Conservation (phyloP, 2,888 invertebrate species). For the Meliscaeva auricollis region DNA sequence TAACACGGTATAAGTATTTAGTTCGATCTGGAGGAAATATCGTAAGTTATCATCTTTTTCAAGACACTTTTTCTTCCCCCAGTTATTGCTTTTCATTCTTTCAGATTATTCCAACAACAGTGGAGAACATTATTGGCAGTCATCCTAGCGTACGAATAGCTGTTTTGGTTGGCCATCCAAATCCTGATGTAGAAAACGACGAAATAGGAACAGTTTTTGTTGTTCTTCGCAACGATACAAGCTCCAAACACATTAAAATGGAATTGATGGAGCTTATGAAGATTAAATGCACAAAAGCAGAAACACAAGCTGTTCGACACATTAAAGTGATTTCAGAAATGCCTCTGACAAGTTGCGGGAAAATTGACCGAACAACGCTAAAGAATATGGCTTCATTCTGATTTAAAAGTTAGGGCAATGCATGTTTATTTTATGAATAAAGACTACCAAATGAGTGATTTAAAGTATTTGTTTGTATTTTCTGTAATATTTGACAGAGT, state of each 20-base stretch:
- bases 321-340: conserved; percentile 51
- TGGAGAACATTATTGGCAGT: conserved; percentile 57
- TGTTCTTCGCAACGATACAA: background rate
- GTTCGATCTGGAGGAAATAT: conserved; percentile 46
- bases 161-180: conserved; percentile 56
- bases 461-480: no score
- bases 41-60: no score
- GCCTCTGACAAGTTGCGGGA: conserved; percentile 69
- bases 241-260: background rate
- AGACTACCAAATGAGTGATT: no score
- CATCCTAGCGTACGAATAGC: conserved; percentile 48
- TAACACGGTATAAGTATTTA: conserved; percentile 62
- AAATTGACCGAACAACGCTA: conserved; percentile 66
- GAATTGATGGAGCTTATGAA: conserved; percentile 32
- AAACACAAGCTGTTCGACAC: conserved; percentile 15
- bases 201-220: conserved; percentile 71
- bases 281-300: background rate
- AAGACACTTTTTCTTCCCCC: background rate
- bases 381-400: background rate
- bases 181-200: background rate
- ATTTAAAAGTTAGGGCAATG: background rate
- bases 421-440: no score
- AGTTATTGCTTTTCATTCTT: no score
- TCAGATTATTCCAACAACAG: conserved; percentile 69
- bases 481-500: no score